These are phyloP conservation scores for Sebastes nivosus DNA, from an alignment of 2,797 vertebrate species.

Conservation along the genomic window DNA sequence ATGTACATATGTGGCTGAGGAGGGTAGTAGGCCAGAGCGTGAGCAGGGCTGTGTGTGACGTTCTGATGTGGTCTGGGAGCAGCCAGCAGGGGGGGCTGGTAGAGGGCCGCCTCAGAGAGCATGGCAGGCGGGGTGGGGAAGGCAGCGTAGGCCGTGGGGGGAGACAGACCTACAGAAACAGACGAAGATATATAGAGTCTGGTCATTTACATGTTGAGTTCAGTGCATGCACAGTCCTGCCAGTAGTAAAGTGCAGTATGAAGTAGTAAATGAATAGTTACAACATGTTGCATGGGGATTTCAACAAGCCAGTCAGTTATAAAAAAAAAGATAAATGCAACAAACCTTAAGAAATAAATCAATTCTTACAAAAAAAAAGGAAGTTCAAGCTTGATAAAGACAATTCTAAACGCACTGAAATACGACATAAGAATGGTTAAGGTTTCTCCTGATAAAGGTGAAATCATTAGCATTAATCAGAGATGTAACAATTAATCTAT, in stretches of 20 bases:
- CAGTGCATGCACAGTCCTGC: not conserved
- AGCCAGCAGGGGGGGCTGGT: slow-evolving; percentile 91
- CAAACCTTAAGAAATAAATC: not conserved
- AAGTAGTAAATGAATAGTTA: not conserved
- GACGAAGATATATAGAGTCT: not conserved
- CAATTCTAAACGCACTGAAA: not conserved
- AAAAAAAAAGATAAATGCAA: not conserved
- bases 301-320: not conserved
- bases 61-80: slow-evolving; percentile 86
- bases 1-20: slow-evolving; percentile 94
- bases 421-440: not conserved
- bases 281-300: not conserved
- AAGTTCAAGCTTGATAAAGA: not conserved
- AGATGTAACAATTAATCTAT: no score
- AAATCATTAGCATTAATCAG: no score
- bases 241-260: not conserved
- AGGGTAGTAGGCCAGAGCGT: slow-evolving; percentile 91
- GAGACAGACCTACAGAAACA: slow-evolving; percentile 88
- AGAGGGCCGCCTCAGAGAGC: slow-evolving; percentile 91
- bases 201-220: not conserved
- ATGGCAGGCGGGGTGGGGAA: slow-evolving; percentile 89
- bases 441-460: no score
- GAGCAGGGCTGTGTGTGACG: slow-evolving; percentile 79
- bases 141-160: slow-evolving; percentile 89
- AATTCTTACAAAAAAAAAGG: not conserved